Evolutionary conservation across 2,797 vertebrate genomes (phyloP).

Genomic region (Sebastes oblongus): DNA sequence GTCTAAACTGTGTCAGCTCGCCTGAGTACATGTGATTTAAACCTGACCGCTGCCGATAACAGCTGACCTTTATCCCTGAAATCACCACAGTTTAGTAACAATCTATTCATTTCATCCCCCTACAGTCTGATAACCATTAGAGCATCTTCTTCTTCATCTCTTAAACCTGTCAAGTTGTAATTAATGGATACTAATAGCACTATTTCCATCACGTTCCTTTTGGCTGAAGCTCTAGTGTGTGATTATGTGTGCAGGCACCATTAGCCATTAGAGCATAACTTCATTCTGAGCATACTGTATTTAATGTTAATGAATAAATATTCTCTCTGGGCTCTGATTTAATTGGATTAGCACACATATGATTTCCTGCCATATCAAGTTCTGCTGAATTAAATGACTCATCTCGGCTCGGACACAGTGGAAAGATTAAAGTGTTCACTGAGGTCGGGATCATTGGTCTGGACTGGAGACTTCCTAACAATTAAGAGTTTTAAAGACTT

Average conservation of each 20-base stretch:
- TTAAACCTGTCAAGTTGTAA: constrained; percentile 60
- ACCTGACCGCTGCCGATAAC: background rate
- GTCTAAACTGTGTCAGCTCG: constrained; percentile 25
- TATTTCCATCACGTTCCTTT: constrained; percentile 51
- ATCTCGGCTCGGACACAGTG: constrained; percentile 1
- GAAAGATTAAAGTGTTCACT: background rate
- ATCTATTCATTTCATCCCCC: constrained; percentile 20
- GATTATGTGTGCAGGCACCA: constrained; percentile 50
- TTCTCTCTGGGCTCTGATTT: constrained; percentile 40
- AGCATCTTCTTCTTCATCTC: constrained; percentile 7
- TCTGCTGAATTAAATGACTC: constrained; percentile 43
- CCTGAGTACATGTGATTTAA: constrained; percentile 23
- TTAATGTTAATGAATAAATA: constrained; percentile 67
- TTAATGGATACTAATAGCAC: constrained; percentile 65
- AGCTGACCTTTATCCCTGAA: constrained; percentile 18
- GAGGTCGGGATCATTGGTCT: constrained; percentile 13
- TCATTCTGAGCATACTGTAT: constrained; percentile 57
- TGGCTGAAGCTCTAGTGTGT: constrained; percentile 51
- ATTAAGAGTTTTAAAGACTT: constrained; percentile 12
- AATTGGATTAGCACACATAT: constrained; percentile 62
- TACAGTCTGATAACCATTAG: constrained; percentile 32
- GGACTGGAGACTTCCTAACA: background rate
- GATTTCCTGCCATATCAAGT: constrained; percentile 56
- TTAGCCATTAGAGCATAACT: constrained; percentile 56
- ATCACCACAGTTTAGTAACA: background rate